These are phyloP conservation scores for Lasioglossum baleicum DNA, from an alignment of 1,140 invertebrate species.

Conservation along the genomic window DNA sequence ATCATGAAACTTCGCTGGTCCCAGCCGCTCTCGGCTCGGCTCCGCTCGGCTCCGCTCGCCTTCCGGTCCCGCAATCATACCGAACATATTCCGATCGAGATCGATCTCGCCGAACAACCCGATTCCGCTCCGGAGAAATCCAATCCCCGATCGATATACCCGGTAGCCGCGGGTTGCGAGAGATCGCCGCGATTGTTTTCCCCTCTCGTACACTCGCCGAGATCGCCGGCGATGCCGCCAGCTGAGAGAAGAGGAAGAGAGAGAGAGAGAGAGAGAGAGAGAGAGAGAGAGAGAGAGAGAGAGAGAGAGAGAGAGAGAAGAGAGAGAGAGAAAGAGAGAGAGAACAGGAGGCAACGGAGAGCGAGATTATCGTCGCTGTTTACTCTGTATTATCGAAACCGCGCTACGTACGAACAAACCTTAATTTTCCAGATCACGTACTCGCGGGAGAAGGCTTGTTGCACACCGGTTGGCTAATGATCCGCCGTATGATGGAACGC, in stretches of 20 bases:
- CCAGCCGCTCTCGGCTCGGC: no score
- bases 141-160: conserved; percentile 31
- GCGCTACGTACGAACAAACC: conserved; percentile 10
- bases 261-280: no score
- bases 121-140: conserved; percentile 40
- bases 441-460: not conserved
- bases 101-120: conserved; percentile 58
- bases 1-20: not conserved
- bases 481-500: not conserved
- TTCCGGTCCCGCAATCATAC: conserved; percentile 61
- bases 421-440: conserved; percentile 5
- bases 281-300: no score
- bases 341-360: no score
- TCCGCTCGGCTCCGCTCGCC: not conserved
- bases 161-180: conserved; percentile 11
- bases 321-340: no score
- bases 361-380: conserved; percentile 12
- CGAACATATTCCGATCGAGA: conserved; percentile 47
- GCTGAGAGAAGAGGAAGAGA: not conserved
- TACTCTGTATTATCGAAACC: conserved; percentile 13
- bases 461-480: not conserved
- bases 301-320: no score
- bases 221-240: no score
- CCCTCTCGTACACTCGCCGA: not conserved
- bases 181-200: conserved; percentile 23